Evolutionary conservation across 2,113 vertebrate species (phyloP).

Genomic region (Melanocharis versteri): DNA sequence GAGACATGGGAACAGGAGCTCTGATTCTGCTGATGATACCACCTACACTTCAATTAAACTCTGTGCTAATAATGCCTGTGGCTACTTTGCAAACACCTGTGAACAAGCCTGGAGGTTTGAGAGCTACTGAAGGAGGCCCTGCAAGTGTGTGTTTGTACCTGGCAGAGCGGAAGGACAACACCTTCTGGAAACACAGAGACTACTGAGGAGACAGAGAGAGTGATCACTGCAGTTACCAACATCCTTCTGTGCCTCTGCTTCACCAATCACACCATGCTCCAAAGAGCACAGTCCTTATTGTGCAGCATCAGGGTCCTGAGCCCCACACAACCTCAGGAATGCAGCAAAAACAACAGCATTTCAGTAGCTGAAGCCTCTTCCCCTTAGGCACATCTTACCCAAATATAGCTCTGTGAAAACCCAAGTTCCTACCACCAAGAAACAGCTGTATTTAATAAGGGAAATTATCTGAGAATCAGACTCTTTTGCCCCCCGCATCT

Average conservation of each 20-base stretch:
- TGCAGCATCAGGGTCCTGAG: background rate
- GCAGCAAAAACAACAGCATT: background rate
- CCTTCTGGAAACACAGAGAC: too few relatives aligned
- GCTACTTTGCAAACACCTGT: too few relatives aligned
- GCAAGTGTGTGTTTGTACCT: too few relatives aligned
- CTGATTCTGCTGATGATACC: too few relatives aligned
- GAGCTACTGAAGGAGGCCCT: too few relatives aligned
- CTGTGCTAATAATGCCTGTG: too few relatives aligned
- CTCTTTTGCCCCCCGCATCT: background rate
- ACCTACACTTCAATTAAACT: too few relatives aligned
- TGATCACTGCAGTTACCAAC: rapidly evolving
- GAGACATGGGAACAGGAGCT: too few relatives aligned
- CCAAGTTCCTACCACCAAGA: background rate
- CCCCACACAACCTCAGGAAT: background rate
- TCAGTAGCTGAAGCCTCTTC: background rate
- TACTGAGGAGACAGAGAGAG: background rate
- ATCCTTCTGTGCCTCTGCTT: background rate
- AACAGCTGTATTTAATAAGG: background rate
- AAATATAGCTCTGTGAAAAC: background rate
- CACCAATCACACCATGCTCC: background rate
- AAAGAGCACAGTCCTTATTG: background rate
- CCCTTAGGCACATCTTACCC: background rate
- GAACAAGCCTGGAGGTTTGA: too few relatives aligned
- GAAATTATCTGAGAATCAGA: background rate
- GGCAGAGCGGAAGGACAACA: background rate